These are phyloP conservation scores for Ommatoiulus sabulosus DNA, from an alignment of 2,888 invertebrate species.

Conservation along the genomic window DNA sequence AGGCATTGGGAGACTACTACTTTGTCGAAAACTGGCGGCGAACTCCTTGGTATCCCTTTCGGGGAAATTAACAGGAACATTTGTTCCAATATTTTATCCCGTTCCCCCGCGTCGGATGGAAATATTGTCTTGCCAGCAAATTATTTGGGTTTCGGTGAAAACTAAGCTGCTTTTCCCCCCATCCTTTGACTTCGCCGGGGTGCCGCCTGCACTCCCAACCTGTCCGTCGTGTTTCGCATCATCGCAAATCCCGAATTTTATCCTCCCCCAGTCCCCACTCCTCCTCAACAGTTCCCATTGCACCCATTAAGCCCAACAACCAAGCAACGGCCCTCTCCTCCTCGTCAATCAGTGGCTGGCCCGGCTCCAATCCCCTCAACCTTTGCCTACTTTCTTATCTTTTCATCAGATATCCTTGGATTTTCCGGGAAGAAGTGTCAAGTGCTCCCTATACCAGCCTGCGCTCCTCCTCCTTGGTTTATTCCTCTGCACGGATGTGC, in stretches of 20 bases:
- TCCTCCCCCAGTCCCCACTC: background rate
- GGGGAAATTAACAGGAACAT: too few species aligned
- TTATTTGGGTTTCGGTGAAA: background rate
- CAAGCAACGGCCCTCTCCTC: too few species aligned
- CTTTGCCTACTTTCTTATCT: constrained; percentile 18
- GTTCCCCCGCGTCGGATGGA: background rate
- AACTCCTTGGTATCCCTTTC: too few species aligned
- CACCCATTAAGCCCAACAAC: too few species aligned
- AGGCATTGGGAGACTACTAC: too few species aligned
- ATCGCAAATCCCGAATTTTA: background rate
- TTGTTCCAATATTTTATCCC: background rate
- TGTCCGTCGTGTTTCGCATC: background rate
- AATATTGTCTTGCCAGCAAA: background rate
- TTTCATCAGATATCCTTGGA: constrained; percentile 4
- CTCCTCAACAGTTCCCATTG: background rate
- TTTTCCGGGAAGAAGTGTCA: constrained; percentile 27
- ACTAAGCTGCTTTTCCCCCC: background rate
- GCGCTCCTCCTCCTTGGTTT: background rate
- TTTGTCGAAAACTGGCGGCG: too few species aligned
- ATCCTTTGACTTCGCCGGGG: background rate
- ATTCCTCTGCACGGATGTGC: background rate
- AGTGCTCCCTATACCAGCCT: constrained; percentile 1
- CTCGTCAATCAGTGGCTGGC: background rate
- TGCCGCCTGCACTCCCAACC: background rate
- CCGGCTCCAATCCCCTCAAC: background rate